Conservation (phyloP, 1,140 invertebrate genomes). For the Drosophila seguyi region DNA sequence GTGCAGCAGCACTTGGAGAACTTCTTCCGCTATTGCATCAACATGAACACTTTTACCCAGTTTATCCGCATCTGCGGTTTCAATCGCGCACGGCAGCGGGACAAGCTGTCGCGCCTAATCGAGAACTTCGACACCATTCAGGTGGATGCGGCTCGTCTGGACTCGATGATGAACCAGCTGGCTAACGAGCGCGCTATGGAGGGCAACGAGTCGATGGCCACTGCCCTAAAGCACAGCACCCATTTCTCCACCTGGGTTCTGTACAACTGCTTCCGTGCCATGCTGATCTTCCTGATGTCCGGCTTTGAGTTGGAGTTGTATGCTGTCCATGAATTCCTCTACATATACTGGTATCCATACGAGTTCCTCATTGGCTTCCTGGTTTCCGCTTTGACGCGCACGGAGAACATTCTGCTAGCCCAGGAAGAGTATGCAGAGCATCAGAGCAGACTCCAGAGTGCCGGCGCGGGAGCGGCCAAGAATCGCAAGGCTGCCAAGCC, state of each 20-base stretch:
- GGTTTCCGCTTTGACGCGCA: slow-evolving; percentile 94
- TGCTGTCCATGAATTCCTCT: slow-evolving; percentile 98
- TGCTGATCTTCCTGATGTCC: slow-evolving; percentile 97
- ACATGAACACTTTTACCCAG: slow-evolving; percentile 92
- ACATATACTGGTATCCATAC: slow-evolving; percentile 98
- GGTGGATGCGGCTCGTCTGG: slow-evolving; percentile 97
- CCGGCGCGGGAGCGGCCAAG: slow-evolving; percentile 85
- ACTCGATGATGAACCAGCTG: slow-evolving; percentile 91
- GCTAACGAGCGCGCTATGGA: slow-evolving; percentile 76
- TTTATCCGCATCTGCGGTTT: slow-evolving; percentile 97
- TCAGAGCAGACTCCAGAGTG: slow-evolving; percentile 84
- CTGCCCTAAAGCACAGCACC: slow-evolving; percentile 89
- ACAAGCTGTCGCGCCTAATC: slow-evolving; percentile 95
- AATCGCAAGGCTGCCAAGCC: slow-evolving; percentile 89
- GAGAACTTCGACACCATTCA: slow-evolving; percentile 95
- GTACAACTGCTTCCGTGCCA: slow-evolving; percentile 97
- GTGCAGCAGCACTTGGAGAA: slow-evolving; percentile 91
- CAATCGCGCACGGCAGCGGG: slow-evolving; percentile 96
- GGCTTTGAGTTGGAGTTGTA: slow-evolving; percentile 98
- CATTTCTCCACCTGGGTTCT: slow-evolving; percentile 98
- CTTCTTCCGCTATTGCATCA: slow-evolving; percentile 92
- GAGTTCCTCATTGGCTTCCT: slow-evolving; percentile 98
- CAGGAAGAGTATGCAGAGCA: slow-evolving; percentile 89
- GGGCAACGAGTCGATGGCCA: slow-evolving; percentile 74
- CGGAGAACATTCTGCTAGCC: slow-evolving; percentile 93